phyloP scores from a whole-genome alignment of 2,888 invertebrate species.

The Leptopilina syphax region DNA sequence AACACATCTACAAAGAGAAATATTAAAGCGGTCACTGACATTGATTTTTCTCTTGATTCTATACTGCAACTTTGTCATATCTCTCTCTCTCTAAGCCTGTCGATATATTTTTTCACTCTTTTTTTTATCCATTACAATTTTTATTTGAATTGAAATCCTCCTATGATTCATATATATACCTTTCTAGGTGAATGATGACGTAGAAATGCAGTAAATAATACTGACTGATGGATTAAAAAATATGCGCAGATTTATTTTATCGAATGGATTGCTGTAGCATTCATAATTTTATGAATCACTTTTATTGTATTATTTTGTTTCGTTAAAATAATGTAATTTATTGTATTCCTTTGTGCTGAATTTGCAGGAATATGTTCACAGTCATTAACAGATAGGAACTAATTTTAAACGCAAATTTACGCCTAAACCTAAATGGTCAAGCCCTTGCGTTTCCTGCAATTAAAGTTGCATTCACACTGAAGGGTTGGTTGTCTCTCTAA shows the following conservation, averaged over 20 bases:
- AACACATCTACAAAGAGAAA: conserved; percentile 41
- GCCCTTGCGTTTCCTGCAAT: conserved; percentile 56
- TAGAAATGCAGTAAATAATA: background rate
- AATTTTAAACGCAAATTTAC: no score
- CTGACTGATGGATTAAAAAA: background rate
- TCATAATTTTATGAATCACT: background rate
- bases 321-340: background rate
- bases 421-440: conserved; percentile 24
- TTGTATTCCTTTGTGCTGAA: no score
- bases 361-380: background rate
- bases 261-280: no score
- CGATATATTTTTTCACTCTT: background rate
- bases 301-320: background rate
- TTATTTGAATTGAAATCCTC: background rate
- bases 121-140: background rate
- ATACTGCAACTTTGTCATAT: background rate
- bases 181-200: background rate
- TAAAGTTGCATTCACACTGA: conserved; percentile 60
- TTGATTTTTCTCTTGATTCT: conserved; percentile 52
- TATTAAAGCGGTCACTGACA: conserved; percentile 61
- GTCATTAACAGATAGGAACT: no score
- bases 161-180: background rate
- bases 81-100: no score
- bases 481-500: conserved; percentile 55
- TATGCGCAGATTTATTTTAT: background rate